Percentiles rank a stretch among this genome's conserved stretches.
Evolutionary conservation across 30 jellyfish, hydroid and myxozoan genomes (phyloP).

Genomic region (Aurelia sp.): DNA sequence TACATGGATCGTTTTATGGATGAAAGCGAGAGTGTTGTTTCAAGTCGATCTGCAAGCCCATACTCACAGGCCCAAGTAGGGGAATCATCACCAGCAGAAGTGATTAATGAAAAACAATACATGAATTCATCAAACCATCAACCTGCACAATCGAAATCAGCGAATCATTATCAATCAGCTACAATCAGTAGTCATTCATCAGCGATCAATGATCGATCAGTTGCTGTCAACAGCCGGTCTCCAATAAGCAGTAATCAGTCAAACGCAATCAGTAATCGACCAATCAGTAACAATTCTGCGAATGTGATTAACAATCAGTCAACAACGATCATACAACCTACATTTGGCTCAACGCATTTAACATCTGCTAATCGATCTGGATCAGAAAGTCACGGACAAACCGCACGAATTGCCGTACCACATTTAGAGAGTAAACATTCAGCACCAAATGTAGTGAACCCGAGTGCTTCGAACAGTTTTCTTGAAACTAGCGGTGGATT

Average conservation of each 20-base stretch:
- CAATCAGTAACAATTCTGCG: not conserved
- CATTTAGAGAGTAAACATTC: not conserved
- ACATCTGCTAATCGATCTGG: not conserved
- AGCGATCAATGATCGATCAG: too few species aligned
- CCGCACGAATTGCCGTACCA: conserved; percentile 4
- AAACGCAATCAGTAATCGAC: conserved; percentile 18
- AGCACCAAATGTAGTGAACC: not conserved
- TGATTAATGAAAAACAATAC: not conserved
- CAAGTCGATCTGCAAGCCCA: conserved; percentile 96
- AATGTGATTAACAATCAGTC: not conserved
- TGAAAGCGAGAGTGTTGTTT: conserved; percentile 83
- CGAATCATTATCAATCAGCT: not conserved
- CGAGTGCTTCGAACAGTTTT: not conserved
- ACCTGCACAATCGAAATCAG: not conserved
- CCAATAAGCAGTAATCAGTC: conserved; percentile 5
- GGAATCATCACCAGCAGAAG: conserved; percentile 54
- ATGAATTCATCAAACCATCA: conserved; percentile 1
- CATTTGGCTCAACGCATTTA: not conserved
- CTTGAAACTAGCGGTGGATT: not conserved
- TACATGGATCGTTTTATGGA: conserved; percentile 98
- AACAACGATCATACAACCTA: not conserved
- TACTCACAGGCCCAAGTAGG: conserved; percentile 54
- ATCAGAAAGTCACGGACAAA: not conserved
- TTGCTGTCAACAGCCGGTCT: not conserved
- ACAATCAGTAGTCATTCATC: not conserved